Evolutionary conservation across 2,797 vertebrate species (phyloP).

Genomic region (Gorsachius magnificus): DNA sequence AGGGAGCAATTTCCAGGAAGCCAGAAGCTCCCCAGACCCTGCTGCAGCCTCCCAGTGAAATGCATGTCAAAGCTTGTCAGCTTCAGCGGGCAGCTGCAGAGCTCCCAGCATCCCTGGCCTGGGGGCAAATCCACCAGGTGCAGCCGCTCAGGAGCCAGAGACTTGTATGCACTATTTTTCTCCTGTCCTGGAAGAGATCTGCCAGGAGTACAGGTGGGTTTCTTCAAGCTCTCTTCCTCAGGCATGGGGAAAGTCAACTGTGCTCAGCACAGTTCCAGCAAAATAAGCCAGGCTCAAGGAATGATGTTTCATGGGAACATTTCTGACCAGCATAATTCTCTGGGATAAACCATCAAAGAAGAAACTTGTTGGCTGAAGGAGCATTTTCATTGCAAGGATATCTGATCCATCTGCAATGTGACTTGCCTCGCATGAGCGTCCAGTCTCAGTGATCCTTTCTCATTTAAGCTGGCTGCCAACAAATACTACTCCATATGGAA

Average conservation of each 20-base stretch:
- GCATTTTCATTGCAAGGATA: not conserved
- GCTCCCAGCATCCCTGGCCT: constrained; percentile 41
- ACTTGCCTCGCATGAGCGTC: not conserved
- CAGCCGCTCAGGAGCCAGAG: not conserved
- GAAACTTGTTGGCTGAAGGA: not conserved
- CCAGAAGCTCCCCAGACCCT: constrained; percentile 51
- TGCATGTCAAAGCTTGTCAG: constrained; percentile 3
- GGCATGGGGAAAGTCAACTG: not conserved
- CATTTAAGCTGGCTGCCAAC: not conserved
- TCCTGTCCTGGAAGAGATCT: constrained; percentile 29
- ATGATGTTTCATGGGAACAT: not conserved
- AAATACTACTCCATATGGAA: not conserved
- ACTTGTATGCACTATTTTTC: not conserved
- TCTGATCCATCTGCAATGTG: constrained; percentile 12
- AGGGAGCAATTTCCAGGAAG: constrained; percentile 57
- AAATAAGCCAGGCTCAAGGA: constrained; percentile 4
- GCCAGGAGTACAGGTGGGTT: constrained; percentile 53
- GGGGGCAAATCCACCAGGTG: constrained; percentile 59
- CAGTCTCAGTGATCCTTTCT: not conserved
- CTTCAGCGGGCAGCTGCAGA: constrained; percentile 20
- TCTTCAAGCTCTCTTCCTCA: constrained; percentile 42
- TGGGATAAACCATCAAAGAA: constrained; percentile 8
- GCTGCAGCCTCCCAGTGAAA: constrained; percentile 1
- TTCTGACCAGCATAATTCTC: not conserved
- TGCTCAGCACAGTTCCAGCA: not conserved